Conservation (phyloP, 2,113 vertebrate genomes). For the Coptodon rendalli region DNA sequence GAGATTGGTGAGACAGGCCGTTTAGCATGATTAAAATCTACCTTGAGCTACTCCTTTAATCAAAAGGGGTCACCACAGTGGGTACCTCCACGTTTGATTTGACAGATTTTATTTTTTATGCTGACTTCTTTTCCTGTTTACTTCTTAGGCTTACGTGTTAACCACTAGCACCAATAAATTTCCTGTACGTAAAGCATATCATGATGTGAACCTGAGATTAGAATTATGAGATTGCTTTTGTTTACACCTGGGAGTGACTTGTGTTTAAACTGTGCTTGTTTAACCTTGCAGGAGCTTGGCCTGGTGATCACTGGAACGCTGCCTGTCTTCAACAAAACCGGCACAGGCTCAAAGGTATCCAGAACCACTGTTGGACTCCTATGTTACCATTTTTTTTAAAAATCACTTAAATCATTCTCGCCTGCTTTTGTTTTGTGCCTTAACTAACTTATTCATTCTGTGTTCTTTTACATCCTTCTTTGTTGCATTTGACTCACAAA, state of each 20-base stretch:
- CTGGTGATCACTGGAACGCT: slow-evolving; percentile 90
- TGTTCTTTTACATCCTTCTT: not conserved
- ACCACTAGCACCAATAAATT: not conserved
- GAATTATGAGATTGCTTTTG: not conserved
- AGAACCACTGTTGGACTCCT: not conserved
- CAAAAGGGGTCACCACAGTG: not conserved
- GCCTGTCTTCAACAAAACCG: slow-evolving; percentile 87
- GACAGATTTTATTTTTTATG: not conserved
- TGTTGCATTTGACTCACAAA: not conserved
- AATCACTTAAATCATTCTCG: not conserved
- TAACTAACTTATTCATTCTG: not conserved
- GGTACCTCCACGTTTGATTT: not conserved
- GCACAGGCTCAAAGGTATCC: slow-evolving; percentile 55
- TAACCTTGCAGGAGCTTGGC: slow-evolving; percentile 76
- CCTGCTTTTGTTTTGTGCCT: not conserved
- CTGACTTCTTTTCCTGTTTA: not conserved
- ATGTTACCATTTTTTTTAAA: not conserved
- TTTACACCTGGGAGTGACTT: not conserved
- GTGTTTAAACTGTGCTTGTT: not conserved
- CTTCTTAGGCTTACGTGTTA: not conserved
- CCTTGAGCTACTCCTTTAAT: not conserved
- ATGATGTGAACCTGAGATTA: not conserved
- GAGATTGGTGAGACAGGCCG: not conserved
- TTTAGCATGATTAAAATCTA: not conserved
- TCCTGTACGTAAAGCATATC: not conserved